Conservation (phyloP, 2,888 invertebrate genomes). For the Leptopilina syphax region DNA sequence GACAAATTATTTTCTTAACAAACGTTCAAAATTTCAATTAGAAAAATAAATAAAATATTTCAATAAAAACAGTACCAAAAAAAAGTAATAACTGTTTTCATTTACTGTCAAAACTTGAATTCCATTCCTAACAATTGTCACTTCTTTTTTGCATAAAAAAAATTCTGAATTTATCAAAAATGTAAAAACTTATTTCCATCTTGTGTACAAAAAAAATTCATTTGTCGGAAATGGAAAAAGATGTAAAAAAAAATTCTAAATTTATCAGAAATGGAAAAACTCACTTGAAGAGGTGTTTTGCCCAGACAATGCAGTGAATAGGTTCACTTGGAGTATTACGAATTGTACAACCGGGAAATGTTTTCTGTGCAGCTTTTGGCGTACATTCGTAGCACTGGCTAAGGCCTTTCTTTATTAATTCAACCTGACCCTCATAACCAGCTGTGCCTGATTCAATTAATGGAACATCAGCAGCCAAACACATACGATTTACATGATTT, state of each 20-base stretch:
- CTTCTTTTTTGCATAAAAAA: no score
- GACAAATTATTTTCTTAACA: neutral
- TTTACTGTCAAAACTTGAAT: neutral
- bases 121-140: no score
- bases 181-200: no score
- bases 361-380: constrained; percentile 93
- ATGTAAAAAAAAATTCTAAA: neutral
- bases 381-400: constrained; percentile 99
- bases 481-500: constrained; percentile 99
- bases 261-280: constrained; percentile 63
- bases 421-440: constrained; percentile 98
- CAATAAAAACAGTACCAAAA: neutral
- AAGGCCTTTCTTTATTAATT: constrained; percentile 88
- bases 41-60: constrained; percentile 21
- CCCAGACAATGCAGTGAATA: constrained; percentile 99
- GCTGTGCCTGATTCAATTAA: constrained; percentile 98
- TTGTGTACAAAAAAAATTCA: no score
- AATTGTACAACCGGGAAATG: constrained; percentile 98
- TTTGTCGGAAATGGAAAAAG: no score
- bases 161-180: no score
- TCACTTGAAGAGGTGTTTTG: constrained; percentile 98
- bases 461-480: constrained; percentile 95
- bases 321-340: constrained; percentile 99
- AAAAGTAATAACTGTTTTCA: neutral
- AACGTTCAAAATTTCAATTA: neutral